Evolutionary conservation across 2,888 invertebrate genomes (phyloP), one percentile per base, ranked within the genome.

Genomic region (Nemapogon koenigi): DNA sequence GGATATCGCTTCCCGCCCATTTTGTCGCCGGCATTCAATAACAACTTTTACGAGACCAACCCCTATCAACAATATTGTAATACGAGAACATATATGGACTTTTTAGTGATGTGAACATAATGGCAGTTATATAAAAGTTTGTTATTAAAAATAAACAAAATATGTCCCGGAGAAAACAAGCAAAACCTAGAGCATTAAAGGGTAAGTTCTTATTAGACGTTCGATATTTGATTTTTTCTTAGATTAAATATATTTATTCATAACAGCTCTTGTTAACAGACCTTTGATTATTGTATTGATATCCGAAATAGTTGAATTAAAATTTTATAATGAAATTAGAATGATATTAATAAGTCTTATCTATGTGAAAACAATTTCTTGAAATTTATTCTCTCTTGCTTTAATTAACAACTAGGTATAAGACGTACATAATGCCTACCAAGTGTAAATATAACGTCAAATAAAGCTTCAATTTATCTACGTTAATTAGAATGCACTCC

Each of bases 91-190:
- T 15, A 28, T 28, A 33, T 18, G 19, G 19, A 33, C 17, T 10
- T 11, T 19, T 31, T 31, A 13, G 31, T 19, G 3, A 31, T 31
- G 16, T 15, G 6, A 31, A 31, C 11, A 3, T 15, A 28, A 28
- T 15, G 14, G 16, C 17, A 16, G 3, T 28, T 14, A n/a, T n/a
- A n/a, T n/a, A n/a, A n/a, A n/a, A n/a, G n/a, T n/a, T 31, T 31
- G 16, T 31, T 16, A 16, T 31, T 31, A 8, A 17, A 16, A 3
- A n/a, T 16, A 10, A 22, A 8, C 8, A 4, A 16, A 61, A 51
- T 46, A 83, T 87, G 87, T 86, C 87, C 49, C 81, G 87, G 50
- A 79, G 87, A 53, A 87, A 87, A 63, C 87, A 87, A 61, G 86
- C 86, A 30, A 87, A 87, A 55, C 87, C 87, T 47, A 81, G 87